These are phyloP conservation scores for Lanistes nyassanus DNA, from an alignment of 1,140 invertebrate genomes.

Conservation along the genomic window DNA sequence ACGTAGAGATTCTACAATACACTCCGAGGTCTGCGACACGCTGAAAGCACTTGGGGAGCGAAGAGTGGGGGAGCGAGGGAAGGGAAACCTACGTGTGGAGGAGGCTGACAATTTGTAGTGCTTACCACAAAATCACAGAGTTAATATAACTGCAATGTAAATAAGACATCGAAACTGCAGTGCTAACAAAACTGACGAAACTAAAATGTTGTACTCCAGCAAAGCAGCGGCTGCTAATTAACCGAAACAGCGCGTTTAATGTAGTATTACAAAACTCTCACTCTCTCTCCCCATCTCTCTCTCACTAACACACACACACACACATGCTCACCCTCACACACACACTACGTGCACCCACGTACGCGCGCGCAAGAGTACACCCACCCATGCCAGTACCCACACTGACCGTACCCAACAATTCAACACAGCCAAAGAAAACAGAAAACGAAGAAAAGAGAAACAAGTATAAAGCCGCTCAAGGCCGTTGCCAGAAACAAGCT, in stretches of 20 bases:
- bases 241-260: background rate
- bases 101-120: too few relatives aligned
- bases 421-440: background rate
- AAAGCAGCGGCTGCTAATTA: background rate
- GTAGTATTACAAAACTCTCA: too few relatives aligned
- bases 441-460: background rate
- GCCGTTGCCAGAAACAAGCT: background rate
- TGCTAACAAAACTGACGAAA: too few relatives aligned
- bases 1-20: too few relatives aligned
- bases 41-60: too few relatives aligned
- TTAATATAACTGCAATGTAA: background rate
- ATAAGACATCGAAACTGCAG: too few relatives aligned
- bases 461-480: background rate
- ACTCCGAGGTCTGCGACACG: too few relatives aligned
- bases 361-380: slow-evolving; percentile 7
- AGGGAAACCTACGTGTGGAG: too few relatives aligned
- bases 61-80: too few relatives aligned
- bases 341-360: background rate
- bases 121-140: background rate
- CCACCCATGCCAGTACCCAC: slow-evolving; percentile 4
- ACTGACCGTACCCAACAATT: background rate
- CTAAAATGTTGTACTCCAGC: too few relatives aligned
- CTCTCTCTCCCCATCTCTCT: too few relatives aligned
- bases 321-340: background rate
- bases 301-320: background rate